Evolutionary conservation across 1,140 invertebrate species (phyloP).

Genomic region (Drosophila arizonae): DNA sequence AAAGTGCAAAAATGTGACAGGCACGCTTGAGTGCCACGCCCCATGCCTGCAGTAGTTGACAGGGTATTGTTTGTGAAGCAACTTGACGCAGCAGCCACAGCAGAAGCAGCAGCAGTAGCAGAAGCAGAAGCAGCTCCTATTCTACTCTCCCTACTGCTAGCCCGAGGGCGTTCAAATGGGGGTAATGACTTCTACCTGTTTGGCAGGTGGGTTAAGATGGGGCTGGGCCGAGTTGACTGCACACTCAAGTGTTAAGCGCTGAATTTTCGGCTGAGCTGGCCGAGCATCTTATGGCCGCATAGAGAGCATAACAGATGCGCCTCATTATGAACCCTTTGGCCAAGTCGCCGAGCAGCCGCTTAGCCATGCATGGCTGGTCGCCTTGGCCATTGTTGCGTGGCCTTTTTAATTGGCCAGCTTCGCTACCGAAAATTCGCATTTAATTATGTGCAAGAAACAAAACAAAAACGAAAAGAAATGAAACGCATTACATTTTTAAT

Average conservation of each 20-base stretch:
- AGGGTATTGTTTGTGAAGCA: constrained; percentile 75
- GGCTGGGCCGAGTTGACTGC: constrained; percentile 16
- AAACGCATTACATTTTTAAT: constrained; percentile 74
- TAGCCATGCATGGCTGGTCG: constrained; percentile 65
- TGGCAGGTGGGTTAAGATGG: neutral
- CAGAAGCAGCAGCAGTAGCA: constrained; percentile 4
- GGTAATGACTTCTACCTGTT: constrained; percentile 74
- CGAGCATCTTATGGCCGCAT: constrained; percentile 18
- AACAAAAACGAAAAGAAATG: constrained; percentile 16
- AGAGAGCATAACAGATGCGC: constrained; percentile 27
- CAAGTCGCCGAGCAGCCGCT: constrained; percentile 35
- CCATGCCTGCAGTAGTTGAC: constrained; percentile 14
- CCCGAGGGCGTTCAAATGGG: constrained; percentile 57
- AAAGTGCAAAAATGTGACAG: constrained; percentile 76
- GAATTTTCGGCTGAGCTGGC: constrained; percentile 40
- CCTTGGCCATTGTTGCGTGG: constrained; percentile 72
- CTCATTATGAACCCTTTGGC: constrained; percentile 48
- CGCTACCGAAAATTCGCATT: constrained; percentile 57
- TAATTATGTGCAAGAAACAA: constrained; percentile 65
- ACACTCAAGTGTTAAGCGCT: constrained; percentile 31
- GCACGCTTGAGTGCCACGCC: constrained; percentile 65
- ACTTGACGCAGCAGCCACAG: constrained; percentile 60
- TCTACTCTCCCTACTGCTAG: neutral
- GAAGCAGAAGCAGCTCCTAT: neutral
- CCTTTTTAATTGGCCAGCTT: constrained; percentile 71